A percentile compares a stretch with the other conserved stretches of the same genome.
Evolutionary conservation across 2,113 vertebrate species (phyloP).

Genomic region (Poeciliopsis prolifica): DNA sequence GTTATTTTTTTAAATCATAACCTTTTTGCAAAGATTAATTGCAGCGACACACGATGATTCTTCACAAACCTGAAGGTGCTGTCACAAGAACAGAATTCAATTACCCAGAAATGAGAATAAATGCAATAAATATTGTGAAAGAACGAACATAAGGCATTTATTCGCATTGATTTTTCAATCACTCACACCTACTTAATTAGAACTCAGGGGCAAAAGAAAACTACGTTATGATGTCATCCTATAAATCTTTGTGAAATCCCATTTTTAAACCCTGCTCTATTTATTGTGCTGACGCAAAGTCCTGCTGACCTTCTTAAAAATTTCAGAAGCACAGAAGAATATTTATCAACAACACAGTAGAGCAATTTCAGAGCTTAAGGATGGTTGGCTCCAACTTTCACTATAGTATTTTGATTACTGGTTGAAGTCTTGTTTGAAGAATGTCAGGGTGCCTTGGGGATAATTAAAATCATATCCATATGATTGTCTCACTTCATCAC

Average conservation of each 20-base stretch:
- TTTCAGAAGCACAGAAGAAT: conserved; percentile 17
- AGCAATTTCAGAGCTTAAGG: conserved; percentile 2
- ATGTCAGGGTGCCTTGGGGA: too few relatives aligned
- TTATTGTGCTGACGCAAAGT: conserved; percentile 10
- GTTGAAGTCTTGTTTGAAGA: background rate
- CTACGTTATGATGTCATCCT: conserved; percentile 46
- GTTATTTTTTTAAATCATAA: conserved; percentile 7
- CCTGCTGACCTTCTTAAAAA: conserved; percentile 35
- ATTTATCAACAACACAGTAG: background rate
- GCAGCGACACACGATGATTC: conserved; percentile 18
- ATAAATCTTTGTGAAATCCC: conserved; percentile 20
- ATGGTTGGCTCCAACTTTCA: background rate
- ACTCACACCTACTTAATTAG: conserved; percentile 39
- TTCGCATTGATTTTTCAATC: conserved; percentile 60
- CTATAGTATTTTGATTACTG: conserved; percentile 2
- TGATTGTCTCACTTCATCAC: background rate
- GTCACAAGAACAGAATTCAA: conserved; percentile 52
- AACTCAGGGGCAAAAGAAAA: conserved; percentile 45
- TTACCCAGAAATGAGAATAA: conserved; percentile 38
- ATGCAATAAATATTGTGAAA: conserved; percentile 36
- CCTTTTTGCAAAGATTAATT: conserved; percentile 55
- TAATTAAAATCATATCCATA: too few relatives aligned
- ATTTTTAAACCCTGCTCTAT: conserved; percentile 3
- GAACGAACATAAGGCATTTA: conserved; percentile 36
- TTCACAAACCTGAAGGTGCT: conserved; percentile 23